Percentiles rank a stretch among this genome's conserved stretches.
Conservation (phyloP, 1,140 invertebrate species). For the Drosophila ohnishii region DNA sequence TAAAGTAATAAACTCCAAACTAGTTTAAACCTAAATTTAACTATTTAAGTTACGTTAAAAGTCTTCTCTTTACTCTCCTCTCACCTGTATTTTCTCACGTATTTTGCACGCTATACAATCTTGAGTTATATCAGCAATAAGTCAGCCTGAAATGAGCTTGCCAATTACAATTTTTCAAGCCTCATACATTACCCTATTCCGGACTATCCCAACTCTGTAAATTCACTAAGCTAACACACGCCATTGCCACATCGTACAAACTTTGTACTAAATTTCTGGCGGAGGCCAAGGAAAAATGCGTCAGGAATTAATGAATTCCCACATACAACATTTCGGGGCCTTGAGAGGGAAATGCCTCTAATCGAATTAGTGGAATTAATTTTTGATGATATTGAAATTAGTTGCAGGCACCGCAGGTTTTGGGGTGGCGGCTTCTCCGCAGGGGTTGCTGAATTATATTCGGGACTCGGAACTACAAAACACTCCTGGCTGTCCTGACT, state of each 20-base stretch:
- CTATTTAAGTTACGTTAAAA: background rate
- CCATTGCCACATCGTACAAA: constrained; percentile 63
- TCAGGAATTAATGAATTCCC: constrained; percentile 68
- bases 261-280: constrained; percentile 6
- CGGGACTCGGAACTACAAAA: constrained; percentile 64
- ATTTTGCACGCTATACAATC: background rate
- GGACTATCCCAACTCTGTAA: constrained; percentile 10
- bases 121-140: constrained; percentile 28
- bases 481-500: constrained; percentile 52
- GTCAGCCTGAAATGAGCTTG: constrained; percentile 24
- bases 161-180: constrained; percentile 45
- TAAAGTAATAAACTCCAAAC: too few relatives aligned
- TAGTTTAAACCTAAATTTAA: background rate
- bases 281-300: constrained; percentile 15
- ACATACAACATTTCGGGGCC: constrained; percentile 2
- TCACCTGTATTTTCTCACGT: background rate
- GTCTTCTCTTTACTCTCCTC: background rate
- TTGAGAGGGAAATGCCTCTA: constrained; percentile 64
- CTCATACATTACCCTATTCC: constrained; percentile 46
- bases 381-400: constrained; percentile 83
- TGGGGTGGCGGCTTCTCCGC: constrained; percentile 3
- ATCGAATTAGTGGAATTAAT: constrained; percentile 83
- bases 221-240: constrained; percentile 37
- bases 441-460: constrained; percentile 24
- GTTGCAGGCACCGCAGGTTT: constrained; percentile 69